phyloP scores from a whole-genome alignment of 2,888 invertebrate genomes.

The Augiades crinisus region DNA sequence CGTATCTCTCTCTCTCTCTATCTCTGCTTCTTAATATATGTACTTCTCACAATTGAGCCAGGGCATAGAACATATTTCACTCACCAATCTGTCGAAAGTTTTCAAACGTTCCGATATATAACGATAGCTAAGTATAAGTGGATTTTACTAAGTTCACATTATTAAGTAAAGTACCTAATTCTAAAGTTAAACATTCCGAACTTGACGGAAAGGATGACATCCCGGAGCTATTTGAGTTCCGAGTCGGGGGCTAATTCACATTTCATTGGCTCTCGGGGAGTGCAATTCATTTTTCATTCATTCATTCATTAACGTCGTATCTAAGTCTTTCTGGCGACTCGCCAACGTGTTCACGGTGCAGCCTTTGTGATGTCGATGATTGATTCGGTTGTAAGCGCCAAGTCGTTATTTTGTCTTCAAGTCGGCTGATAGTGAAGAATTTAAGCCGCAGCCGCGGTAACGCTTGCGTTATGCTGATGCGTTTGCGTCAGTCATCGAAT shows the following conservation, averaged over 20 bases:
- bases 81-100: too few relatives aligned
- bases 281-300: conserved; percentile 24
- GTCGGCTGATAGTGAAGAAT: neutral
- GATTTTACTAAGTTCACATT: too few relatives aligned
- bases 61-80: too few relatives aligned
- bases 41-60: too few relatives aligned
- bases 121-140: too few relatives aligned
- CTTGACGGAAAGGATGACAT: conserved; percentile 6
- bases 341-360: conserved; percentile 4
- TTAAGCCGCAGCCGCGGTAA: neutral
- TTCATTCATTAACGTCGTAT: conserved; percentile 20
- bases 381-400: conserved; percentile 33
- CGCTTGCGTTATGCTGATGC: neutral
- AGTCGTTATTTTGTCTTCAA: conserved; percentile 36
- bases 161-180: too few relatives aligned
- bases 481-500: too few relatives aligned
- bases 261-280: conserved; percentile 12
- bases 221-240: neutral
- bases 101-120: too few relatives aligned
- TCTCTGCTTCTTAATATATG: too few relatives aligned
- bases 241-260: conserved; percentile 13
- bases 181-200: conserved; percentile 1
- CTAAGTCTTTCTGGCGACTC: conserved; percentile 2
- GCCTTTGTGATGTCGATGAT: conserved; percentile 30
- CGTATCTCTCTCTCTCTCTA: too few relatives aligned